These are phyloP conservation scores for Stenurella melanura DNA, from an alignment of 2,888 invertebrate genomes.

Conservation along the genomic window DNA sequence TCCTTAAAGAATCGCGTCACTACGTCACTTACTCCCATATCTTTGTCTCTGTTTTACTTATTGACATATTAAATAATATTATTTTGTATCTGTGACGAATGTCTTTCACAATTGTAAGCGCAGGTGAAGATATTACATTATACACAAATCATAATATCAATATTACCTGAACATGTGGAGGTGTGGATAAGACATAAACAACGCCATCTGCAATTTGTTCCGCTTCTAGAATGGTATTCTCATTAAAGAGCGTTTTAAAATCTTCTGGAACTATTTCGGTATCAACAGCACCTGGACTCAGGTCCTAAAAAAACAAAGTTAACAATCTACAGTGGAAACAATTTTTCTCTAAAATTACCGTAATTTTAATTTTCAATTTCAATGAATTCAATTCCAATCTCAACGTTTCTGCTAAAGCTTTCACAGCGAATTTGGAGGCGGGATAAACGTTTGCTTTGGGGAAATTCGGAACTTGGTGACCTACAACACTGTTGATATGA, in stretches of 20 bases:
- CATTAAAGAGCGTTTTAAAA: background rate
- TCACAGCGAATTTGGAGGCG: background rate
- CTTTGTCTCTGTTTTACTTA: too few species aligned
- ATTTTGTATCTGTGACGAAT: too few species aligned
- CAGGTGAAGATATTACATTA: too few species aligned
- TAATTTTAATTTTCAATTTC: background rate
- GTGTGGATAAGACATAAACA: conserved; percentile 12
- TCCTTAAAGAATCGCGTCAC: too few species aligned
- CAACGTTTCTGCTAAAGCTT: background rate
- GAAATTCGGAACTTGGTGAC: background rate
- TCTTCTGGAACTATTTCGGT: conserved; percentile 21
- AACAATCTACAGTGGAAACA: background rate
- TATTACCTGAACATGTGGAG: background rate
- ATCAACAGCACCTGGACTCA: conserved; percentile 40
- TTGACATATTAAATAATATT: too few species aligned
- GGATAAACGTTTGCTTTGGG: background rate
- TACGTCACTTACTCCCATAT: too few species aligned
- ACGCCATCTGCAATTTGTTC: conserved; percentile 34
- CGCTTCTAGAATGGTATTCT: conserved; percentile 11
- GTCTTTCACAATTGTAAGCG: too few species aligned
- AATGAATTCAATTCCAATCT: background rate
- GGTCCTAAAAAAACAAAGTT: conserved; percentile 31
- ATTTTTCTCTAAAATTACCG: background rate
- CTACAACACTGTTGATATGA: conserved; percentile 45
- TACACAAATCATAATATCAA: conserved; percentile 55